Percentiles rank a stretch among this genome's conserved stretches.
phyloP scores from a whole-genome alignment of 2,888 invertebrate species.

The Pammene aurita region DNA sequence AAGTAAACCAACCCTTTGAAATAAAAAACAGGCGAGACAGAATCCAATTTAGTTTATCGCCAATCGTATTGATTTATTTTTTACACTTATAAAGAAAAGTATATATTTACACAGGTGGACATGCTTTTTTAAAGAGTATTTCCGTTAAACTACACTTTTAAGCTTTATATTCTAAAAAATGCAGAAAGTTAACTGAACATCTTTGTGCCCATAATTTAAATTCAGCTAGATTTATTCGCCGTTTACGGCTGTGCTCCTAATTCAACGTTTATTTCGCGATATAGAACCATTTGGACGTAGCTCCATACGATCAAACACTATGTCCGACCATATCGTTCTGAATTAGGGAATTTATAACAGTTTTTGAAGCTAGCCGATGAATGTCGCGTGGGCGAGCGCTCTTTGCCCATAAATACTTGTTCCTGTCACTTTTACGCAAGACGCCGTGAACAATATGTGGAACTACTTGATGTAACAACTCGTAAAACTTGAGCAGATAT shows the following conservation, averaged over 20 bases:
- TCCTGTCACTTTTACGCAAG: constrained; percentile 25
- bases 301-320: too few species aligned
- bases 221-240: neutral
- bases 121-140: too few species aligned
- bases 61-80: too few species aligned
- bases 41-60: too few species aligned
- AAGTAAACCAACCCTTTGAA: too few species aligned
- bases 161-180: too few species aligned
- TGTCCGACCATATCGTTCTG: neutral
- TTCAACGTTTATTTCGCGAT: neutral
- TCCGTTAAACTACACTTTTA: too few species aligned
- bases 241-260: constrained; percentile 21
- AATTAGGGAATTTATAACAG: constrained; percentile 23
- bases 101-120: too few species aligned
- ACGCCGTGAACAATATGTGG: neutral
- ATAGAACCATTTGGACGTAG: neutral
- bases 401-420: constrained; percentile 28
- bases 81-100: too few species aligned
- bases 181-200: neutral
- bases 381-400: constrained; percentile 20
- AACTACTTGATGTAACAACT: neutral
- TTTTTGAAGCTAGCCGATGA: constrained; percentile 29
- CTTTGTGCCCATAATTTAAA: neutral
- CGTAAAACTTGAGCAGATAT: neutral
- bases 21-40: too few species aligned